Evolutionary conservation across 2,888 invertebrate genomes (phyloP).

Genomic region (Tricholauxania praeusta): DNA sequence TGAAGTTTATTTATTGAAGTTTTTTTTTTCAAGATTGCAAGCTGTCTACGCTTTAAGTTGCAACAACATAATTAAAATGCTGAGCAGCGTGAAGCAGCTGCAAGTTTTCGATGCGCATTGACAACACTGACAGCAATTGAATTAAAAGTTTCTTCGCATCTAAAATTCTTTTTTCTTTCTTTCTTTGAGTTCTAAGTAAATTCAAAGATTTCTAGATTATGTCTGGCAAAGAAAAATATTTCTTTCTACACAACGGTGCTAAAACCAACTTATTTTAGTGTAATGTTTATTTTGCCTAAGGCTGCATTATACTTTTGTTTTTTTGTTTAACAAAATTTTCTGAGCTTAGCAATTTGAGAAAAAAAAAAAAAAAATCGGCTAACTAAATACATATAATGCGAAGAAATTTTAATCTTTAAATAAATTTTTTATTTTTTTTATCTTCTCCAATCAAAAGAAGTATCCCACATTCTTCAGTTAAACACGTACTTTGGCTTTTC

Average conservation of each 20-base stretch:
- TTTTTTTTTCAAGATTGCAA: too few relatives aligned
- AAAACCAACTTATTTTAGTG: constrained; percentile 17
- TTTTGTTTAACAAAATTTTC: not conserved
- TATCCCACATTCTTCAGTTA: too few relatives aligned
- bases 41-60: not conserved
- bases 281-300: too few relatives aligned
- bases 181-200: not conserved
- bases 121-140: constrained; percentile 32
- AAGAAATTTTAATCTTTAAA: too few relatives aligned
- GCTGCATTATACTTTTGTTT: not conserved
- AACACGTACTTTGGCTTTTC: too few relatives aligned
- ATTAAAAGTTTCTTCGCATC: constrained; percentile 33
- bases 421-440: too few relatives aligned
- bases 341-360: not conserved
- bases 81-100: not conserved
- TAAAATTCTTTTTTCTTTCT: constrained; percentile 3
- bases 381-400: too few relatives aligned
- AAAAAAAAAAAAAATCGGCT: too few relatives aligned
- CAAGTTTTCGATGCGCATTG: constrained; percentile 27
- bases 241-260: constrained; percentile 26
- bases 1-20: too few relatives aligned
- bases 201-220: constrained; percentile 16
- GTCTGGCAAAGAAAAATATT: constrained; percentile 29
- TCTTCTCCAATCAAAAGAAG: too few relatives aligned
- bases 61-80: not conserved